A percentile compares a stretch with the other conserved stretches of the same genome.
These are phyloP conservation scores for Rhea americana DNA, from an alignment of 2,113 vertebrate species.

Conservation along the genomic window DNA sequence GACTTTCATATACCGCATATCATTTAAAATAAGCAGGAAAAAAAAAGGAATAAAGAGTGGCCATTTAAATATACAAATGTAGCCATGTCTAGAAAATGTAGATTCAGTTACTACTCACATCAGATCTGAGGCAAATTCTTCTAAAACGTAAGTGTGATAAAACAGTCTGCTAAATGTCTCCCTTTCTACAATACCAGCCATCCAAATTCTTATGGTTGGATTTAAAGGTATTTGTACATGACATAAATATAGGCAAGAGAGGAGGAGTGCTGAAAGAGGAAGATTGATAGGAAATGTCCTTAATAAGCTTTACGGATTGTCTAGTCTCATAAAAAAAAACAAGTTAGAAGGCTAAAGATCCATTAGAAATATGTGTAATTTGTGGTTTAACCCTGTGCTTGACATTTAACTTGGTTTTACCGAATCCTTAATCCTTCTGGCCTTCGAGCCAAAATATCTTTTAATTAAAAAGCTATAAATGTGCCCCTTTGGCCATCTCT, in stretches of 20 bases:
- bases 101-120: neutral
- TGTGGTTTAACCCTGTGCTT: neutral
- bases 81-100: neutral
- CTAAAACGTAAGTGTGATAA: neutral
- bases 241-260: neutral
- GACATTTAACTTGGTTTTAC: conserved; percentile 59
- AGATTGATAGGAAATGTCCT: conserved; percentile 17
- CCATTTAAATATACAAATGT: neutral
- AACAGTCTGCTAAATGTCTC: neutral
- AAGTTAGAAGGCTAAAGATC: neutral
- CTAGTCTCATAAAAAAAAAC: neutral
- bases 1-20: neutral
- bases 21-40: neutral
- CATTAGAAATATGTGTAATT: conserved; percentile 26
- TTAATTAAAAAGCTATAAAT: conserved; percentile 61
- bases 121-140: neutral
- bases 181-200: neutral
- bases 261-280: neutral
- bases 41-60: neutral
- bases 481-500: conserved; percentile 35
- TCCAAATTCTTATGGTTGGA: neutral
- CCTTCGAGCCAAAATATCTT: conserved; percentile 36
- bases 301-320: neutral
- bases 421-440: conserved; percentile 26
- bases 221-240: neutral